Evolutionary conservation across 1,140 invertebrate species (phyloP).

Genomic region (Nephila pilipes): DNA sequence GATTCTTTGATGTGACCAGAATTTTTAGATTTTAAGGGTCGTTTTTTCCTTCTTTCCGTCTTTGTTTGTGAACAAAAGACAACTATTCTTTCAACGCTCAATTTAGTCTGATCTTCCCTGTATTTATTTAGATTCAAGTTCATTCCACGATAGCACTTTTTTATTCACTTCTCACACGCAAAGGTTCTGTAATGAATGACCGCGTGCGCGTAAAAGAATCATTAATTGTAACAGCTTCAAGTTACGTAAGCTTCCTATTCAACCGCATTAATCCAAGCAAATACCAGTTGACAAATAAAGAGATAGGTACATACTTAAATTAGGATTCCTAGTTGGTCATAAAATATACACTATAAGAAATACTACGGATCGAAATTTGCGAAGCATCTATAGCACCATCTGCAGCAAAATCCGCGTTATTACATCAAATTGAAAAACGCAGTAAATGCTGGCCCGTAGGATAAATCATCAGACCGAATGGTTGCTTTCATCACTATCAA

Average conservation of each 20-base stretch:
- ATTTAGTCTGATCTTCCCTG: constrained; percentile 1
- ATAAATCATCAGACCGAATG: background rate
- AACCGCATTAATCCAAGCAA: background rate
- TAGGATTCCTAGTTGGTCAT: no score
- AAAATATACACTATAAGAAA: no score
- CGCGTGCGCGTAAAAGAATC: background rate
- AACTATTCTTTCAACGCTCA: constrained; percentile 65
- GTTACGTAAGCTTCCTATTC: background rate
- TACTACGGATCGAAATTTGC: no score
- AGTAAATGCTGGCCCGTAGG: background rate
- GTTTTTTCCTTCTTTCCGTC: constrained; percentile 39
- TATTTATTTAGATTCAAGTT: constrained; percentile 41
- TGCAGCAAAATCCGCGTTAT: no score
- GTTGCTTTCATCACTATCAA: background rate
- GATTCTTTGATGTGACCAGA: constrained; percentile 45
- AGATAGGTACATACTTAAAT: no score
- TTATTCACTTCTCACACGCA: constrained; percentile 1
- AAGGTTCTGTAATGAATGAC: background rate
- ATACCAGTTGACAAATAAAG: background rate
- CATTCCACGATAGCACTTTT: background rate
- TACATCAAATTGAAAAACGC: no score
- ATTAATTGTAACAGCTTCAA: constrained; percentile 21
- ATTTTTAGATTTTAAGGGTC: constrained; percentile 30
- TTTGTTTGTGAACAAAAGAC: constrained; percentile 65
- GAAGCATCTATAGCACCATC: no score